These are phyloP conservation scores for Narcine bancroftii DNA, from an alignment of 2,113 vertebrate genomes.

Conservation along the genomic window DNA sequence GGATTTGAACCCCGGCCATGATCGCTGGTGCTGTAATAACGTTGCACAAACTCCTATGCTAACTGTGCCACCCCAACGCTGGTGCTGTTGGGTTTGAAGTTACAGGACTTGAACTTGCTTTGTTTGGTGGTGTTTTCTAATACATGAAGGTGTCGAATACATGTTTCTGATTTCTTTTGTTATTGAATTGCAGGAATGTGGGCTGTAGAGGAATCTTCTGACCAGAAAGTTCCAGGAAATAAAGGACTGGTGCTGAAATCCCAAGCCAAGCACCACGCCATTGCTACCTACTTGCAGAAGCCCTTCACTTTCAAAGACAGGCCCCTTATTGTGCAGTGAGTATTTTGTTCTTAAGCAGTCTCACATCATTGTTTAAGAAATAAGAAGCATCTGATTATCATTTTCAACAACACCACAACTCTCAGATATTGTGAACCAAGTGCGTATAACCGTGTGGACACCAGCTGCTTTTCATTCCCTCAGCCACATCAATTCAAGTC, in stretches of 20 bases:
- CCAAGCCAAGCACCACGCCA: constrained; percentile 45
- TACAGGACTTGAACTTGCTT: no score
- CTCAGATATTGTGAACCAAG: background rate
- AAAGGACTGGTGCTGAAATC: constrained; percentile 49
- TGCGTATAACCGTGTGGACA: background rate
- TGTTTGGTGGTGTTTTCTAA: background rate
- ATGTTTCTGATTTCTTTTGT: background rate
- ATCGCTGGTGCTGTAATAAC: no score
- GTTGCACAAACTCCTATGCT: no score
- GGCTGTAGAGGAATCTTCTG: constrained; percentile 43
- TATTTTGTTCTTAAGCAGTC: background rate
- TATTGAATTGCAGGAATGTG: constrained; percentile 43
- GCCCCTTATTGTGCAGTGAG: constrained; percentile 48
- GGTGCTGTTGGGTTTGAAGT: no score
- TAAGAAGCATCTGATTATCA: background rate
- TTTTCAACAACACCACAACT: background rate
- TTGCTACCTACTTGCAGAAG: constrained; percentile 41
- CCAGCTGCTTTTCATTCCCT: background rate
- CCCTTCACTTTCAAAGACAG: constrained; percentile 42
- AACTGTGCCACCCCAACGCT: no score
- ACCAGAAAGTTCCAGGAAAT: constrained; percentile 40
- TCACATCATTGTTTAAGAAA: background rate
- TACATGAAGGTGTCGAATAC: background rate
- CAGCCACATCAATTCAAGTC: no score
- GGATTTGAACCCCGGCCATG: no score